Percentiles rank a stretch among this genome's conserved stretches.
These are phyloP conservation scores for Antechinus stuartii DNA, from an alignment of 2,113 vertebrate species.

Conservation along the genomic window DNA sequence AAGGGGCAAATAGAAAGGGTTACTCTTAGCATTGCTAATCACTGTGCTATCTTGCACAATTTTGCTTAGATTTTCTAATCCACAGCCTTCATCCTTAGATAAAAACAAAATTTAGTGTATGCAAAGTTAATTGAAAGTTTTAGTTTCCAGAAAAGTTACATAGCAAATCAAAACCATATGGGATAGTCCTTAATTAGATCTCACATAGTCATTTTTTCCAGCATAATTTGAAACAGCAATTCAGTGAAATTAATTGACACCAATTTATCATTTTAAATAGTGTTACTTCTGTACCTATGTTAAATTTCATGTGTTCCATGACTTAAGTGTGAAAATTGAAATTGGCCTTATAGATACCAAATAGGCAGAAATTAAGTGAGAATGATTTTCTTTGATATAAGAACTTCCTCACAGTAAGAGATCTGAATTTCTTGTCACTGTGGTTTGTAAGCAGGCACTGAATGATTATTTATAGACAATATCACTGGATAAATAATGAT, in stretches of 20 bases:
- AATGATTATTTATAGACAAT: background rate
- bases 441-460: background rate
- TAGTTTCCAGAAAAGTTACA: constrained; percentile 38
- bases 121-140: constrained; percentile 32
- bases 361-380: background rate
- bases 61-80: background rate
- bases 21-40: background rate
- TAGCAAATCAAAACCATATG: background rate
- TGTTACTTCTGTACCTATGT: background rate
- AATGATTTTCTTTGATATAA: background rate
- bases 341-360: background rate
- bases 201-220: constrained; percentile 31
- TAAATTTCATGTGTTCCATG: constrained; percentile 32
- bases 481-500: background rate
- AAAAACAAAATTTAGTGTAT: constrained; percentile 21
- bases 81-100: background rate
- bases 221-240: constrained; percentile 33
- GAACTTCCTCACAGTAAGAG: background rate
- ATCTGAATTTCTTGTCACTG: background rate
- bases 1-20: background rate
- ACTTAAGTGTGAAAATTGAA: background rate
- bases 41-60: background rate
- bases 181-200: constrained; percentile 28
- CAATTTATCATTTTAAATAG: constrained; percentile 39
- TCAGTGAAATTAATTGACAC: background rate